Conservation (phyloP, 2,797 vertebrate species). For the Amphiprion clarkii region DNA sequence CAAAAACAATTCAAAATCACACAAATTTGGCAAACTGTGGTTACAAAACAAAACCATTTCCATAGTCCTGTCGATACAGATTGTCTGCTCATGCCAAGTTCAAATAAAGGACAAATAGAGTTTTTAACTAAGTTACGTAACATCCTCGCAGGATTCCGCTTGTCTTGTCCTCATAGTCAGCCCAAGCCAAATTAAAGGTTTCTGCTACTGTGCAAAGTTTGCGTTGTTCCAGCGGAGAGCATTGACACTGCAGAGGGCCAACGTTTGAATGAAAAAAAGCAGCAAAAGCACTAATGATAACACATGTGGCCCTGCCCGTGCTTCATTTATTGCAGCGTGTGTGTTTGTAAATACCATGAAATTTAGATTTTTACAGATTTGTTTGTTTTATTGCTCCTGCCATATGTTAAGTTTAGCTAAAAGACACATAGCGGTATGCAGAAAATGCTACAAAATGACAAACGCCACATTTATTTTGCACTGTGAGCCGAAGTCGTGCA, state of each 20-base stretch:
- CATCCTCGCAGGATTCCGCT: not conserved
- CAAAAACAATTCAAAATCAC: not conserved
- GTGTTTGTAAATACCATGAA: constrained; percentile 51
- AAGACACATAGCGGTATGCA: not conserved
- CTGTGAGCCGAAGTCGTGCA: not conserved
- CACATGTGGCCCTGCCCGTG: constrained; percentile 52
- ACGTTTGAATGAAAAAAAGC: not conserved
- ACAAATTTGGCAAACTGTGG: not conserved
- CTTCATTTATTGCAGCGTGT: constrained; percentile 43
- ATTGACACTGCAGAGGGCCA: constrained; percentile 22
- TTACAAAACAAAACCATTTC: not conserved
- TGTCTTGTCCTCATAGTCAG: not conserved
- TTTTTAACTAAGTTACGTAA: constrained; percentile 18
- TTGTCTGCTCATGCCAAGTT: not conserved
- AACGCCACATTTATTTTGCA: constrained; percentile 3
- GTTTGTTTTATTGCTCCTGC: constrained; percentile 24
- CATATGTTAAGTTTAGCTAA: constrained; percentile 39
- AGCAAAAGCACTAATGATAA: constrained; percentile 17
- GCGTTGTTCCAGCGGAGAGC: constrained; percentile 16
- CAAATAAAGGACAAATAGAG: not conserved
- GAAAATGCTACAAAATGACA: not conserved
- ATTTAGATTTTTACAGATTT: constrained; percentile 7
- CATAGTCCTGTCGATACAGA: not conserved
- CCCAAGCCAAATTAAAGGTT: constrained; percentile 5
- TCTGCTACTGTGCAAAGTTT: constrained; percentile 19